Conservation (phyloP, 2,797 vertebrate species). For the Hyperoplus lanceolatus region DNA sequence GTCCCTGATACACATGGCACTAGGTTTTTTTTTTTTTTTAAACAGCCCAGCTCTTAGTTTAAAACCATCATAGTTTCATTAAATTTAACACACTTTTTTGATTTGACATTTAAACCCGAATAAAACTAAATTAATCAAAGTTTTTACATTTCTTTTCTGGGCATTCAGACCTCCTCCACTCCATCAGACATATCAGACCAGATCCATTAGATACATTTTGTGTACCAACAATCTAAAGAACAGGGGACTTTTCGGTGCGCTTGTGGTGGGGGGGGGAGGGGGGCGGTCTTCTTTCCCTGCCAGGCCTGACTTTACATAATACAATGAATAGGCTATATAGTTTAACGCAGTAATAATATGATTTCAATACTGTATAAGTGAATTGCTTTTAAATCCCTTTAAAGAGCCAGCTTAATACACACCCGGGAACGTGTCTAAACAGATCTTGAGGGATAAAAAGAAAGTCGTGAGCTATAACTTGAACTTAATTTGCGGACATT, state of each 20-base stretch:
- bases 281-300: background rate
- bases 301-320: constrained; percentile 5
- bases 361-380: background rate
- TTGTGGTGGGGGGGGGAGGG: background rate
- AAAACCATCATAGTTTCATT: background rate
- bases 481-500: too few relatives aligned
- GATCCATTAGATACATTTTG: background rate
- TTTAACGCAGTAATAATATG: background rate
- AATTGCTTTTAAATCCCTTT: background rate
- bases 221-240: background rate
- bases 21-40: background rate
- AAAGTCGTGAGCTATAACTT: background rate
- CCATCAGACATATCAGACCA: constrained; percentile 3
- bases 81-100: background rate
- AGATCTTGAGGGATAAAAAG: background rate
- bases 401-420: background rate
- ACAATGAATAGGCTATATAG: background rate
- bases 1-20: background rate
- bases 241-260: background rate
- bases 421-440: background rate
- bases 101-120: background rate
- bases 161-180: background rate
- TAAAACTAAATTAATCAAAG: background rate
- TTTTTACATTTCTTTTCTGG: background rate
- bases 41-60: background rate